Conservation (phyloP, 2,888 invertebrate genomes). For the Clitarchus hookeri region DNA sequence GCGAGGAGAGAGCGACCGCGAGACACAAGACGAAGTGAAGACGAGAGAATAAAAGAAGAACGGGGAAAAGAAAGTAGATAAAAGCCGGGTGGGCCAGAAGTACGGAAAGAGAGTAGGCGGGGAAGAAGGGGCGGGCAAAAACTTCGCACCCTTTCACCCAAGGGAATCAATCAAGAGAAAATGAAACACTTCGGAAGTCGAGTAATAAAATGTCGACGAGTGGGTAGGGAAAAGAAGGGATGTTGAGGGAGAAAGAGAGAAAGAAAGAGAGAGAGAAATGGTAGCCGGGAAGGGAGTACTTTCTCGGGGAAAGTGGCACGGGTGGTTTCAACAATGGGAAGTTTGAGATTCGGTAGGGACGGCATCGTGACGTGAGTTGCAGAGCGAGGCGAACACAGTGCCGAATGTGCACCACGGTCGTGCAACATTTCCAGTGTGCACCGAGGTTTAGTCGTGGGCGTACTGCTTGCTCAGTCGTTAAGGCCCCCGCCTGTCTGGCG, state of each 20-base stretch:
- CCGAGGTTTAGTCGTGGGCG: no score
- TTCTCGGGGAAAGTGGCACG: not conserved
- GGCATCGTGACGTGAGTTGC: no score
- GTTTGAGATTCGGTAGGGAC: no score
- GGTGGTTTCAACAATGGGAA: not conserved
- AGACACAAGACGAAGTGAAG: not conserved
- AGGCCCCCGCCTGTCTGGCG: no score
- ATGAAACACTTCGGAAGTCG: slow-evolving; percentile 23
- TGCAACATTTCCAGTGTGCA: no score
- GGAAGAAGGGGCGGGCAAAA: not conserved
- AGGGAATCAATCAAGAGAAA: slow-evolving; percentile 31
- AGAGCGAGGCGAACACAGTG: no score
- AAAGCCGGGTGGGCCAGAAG: not conserved
- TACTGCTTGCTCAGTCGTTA: no score
- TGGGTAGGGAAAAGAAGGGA: not conserved
- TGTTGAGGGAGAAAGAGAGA: not conserved
- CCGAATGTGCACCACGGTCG: no score
- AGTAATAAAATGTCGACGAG: slow-evolving; percentile 14
- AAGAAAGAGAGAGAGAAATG: not conserved
- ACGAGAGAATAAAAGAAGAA: not conserved
- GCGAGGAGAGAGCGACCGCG: not conserved
- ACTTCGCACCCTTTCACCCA: slow-evolving; percentile 17
- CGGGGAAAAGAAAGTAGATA: not conserved
- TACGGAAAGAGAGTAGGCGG: not conserved
- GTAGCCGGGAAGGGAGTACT: not conserved